Percentiles rank a stretch among this genome's conserved stretches.
These are phyloP conservation scores for Selenia dentaria DNA, from an alignment of 2,888 invertebrate genomes.

Conservation along the genomic window DNA sequence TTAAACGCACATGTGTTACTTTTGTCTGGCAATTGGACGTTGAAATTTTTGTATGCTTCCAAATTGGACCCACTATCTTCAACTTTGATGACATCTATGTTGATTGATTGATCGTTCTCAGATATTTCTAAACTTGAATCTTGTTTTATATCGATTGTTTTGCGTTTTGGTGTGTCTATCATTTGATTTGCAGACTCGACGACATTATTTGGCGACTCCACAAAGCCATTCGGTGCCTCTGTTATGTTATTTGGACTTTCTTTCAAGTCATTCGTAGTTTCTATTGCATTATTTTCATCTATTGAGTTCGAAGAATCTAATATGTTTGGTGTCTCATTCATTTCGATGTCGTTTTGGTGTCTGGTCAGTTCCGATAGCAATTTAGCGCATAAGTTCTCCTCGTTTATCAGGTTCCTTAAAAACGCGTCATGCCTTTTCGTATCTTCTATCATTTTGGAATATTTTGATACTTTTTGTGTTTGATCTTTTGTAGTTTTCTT, in stretches of 20 bases:
- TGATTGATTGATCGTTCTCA: slow-evolving; percentile 50
- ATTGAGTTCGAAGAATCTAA: background rate
- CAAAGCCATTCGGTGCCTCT: background rate
- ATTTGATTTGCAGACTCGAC: background rate
- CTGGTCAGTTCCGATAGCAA: background rate
- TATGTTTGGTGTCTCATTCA: background rate
- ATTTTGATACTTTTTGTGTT: background rate
- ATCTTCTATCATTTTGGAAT: background rate
- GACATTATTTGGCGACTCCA: no score
- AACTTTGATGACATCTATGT: slow-evolving; percentile 52
- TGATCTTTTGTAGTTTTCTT: background rate
- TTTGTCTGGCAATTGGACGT: slow-evolving; percentile 24
- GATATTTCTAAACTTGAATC: slow-evolving; percentile 66
- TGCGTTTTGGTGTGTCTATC: slow-evolving; percentile 50
- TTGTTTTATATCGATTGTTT: slow-evolving; percentile 52
- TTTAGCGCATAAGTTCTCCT: background rate
- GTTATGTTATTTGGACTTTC: background rate
- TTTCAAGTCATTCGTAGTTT: background rate
- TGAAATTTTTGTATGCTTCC: slow-evolving; percentile 22
- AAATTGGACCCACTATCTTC: slow-evolving; percentile 19
- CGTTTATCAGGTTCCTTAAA: background rate
- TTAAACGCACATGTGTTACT: slow-evolving; percentile 51
- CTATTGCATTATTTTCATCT: background rate
- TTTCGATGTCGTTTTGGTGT: slow-evolving; percentile 4
- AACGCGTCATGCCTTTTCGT: background rate